A percentile compares a stretch with the other conserved stretches of the same genome.
Evolutionary conservation across 2,113 vertebrate genomes (phyloP).

Genomic region (Oncorhynchus keta): DNA sequence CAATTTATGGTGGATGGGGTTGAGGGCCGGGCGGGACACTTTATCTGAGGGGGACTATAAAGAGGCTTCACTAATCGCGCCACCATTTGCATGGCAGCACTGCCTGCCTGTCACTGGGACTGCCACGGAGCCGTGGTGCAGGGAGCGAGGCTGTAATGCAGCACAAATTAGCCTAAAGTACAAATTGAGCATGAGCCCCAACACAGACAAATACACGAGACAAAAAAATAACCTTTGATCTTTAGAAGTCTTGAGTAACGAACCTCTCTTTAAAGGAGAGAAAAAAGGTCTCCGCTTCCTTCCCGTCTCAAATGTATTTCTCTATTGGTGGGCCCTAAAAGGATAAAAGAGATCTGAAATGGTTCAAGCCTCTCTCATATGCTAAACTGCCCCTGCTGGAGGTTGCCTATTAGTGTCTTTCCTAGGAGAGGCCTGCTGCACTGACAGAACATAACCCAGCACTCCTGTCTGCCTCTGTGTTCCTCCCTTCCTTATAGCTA

Average conservation of each 20-base stretch:
- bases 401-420: no score
- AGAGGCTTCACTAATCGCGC: slow-evolving; percentile 70
- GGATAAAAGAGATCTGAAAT: slow-evolving; percentile 37
- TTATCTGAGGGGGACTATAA: slow-evolving; percentile 58
- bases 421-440: no score
- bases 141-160: background rate
- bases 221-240: slow-evolving; percentile 48
- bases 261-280: no score
- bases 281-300: slow-evolving; percentile 13
- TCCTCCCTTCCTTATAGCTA: no score
- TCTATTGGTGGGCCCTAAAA: slow-evolving; percentile 13
- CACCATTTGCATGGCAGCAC: slow-evolving; percentile 61
- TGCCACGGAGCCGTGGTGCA: no score
- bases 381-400: slow-evolving; percentile 25
- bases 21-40: slow-evolving; percentile 48
- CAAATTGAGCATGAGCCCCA: slow-evolving; percentile 60
- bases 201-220: slow-evolving; percentile 42
- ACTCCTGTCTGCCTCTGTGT: background rate
- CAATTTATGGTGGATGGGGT: slow-evolving; percentile 66
- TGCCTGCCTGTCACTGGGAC: slow-evolving; percentile 1
- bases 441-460: background rate
- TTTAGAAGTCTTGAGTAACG: slow-evolving; percentile 39
- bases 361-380: slow-evolving; percentile 38
- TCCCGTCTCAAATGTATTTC: no score
- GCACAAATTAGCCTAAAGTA: slow-evolving; percentile 60